These are phyloP conservation scores for Trilocha varians DNA, from an alignment of 2,888 invertebrate genomes.

Conservation along the genomic window DNA sequence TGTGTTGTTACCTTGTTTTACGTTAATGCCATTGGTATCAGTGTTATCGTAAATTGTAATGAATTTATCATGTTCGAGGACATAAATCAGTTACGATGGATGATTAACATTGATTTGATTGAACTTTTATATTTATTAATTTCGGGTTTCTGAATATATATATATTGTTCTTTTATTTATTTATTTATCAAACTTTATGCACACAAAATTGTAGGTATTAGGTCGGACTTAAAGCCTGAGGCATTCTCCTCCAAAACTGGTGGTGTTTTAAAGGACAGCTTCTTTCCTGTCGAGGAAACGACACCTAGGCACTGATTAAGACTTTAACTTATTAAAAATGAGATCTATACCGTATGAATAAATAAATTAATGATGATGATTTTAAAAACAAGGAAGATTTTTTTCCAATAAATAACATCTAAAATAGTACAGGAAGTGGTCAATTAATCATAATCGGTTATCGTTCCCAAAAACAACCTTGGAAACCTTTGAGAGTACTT, in stretches of 20 bases:
- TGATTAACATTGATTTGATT: background rate
- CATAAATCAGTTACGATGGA: background rate
- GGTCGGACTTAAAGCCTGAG: too few relatives aligned
- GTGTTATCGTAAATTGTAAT: background rate
- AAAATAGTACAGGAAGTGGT: background rate
- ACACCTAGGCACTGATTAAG: too few relatives aligned
- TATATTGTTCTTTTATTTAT: too few relatives aligned
- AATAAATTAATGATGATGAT: too few relatives aligned
- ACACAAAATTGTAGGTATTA: too few relatives aligned
- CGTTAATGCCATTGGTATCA: background rate
- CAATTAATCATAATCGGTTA: background rate
- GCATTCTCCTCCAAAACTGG: too few relatives aligned
- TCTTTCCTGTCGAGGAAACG: too few relatives aligned
- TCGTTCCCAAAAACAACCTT: background rate
- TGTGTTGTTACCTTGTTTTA: background rate
- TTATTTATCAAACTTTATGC: too few relatives aligned
- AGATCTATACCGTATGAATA: too few relatives aligned
- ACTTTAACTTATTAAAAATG: too few relatives aligned
- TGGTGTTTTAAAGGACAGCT: too few relatives aligned
- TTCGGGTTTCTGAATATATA: background rate
- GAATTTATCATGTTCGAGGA: background rate
- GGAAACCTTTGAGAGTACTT: background rate
- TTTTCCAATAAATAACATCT: background rate
- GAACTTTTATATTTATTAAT: background rate
- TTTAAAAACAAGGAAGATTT: too few relatives aligned